Conservation (phyloP, 2,888 invertebrate species). For the Ochropleura plecta region DNA sequence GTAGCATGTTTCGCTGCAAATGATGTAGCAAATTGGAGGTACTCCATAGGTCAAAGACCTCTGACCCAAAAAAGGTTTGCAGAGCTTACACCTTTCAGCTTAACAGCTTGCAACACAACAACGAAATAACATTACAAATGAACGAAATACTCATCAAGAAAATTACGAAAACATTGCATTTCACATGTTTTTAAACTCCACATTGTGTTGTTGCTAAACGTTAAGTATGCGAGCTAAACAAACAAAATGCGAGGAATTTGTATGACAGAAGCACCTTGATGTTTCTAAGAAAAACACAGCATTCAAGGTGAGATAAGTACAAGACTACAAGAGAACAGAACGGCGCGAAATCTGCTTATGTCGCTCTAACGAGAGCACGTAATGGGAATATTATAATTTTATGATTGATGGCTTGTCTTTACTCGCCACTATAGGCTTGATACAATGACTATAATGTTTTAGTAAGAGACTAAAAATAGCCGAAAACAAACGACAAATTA, state of each 20-base stretch:
- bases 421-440: background rate
- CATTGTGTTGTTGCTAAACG: slow-evolving; percentile 52
- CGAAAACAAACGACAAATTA: background rate
- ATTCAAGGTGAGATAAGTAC: slow-evolving; percentile 79
- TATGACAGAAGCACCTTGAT: slow-evolving; percentile 75
- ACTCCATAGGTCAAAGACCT: slow-evolving; percentile 20
- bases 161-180: slow-evolving; percentile 24
- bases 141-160: slow-evolving; percentile 4
- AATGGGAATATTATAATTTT: slow-evolving; percentile 52
- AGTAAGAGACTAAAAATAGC: background rate
- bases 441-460: slow-evolving; percentile 8
- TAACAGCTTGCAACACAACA: slow-evolving; percentile 15
- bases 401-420: slow-evolving; percentile 51
- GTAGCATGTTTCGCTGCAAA: slow-evolving; percentile 26
- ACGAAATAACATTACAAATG: background rate
- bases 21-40: slow-evolving; percentile 5
- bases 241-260: slow-evolving; percentile 76
- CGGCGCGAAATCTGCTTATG: slow-evolving; percentile 64
- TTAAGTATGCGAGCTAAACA: slow-evolving; percentile 66
- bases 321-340: slow-evolving; percentile 65
- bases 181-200: slow-evolving; percentile 21
- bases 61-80: background rate
- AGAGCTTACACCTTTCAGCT: slow-evolving; percentile 10
- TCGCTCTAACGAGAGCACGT: slow-evolving; percentile 54
- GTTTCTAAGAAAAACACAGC: slow-evolving; percentile 77